Evolutionary conservation across 2,797 vertebrate species (phyloP), one percentile per base, ranked within the genome.

Genomic region (Poeciliopsis paucimaculata): DNA sequence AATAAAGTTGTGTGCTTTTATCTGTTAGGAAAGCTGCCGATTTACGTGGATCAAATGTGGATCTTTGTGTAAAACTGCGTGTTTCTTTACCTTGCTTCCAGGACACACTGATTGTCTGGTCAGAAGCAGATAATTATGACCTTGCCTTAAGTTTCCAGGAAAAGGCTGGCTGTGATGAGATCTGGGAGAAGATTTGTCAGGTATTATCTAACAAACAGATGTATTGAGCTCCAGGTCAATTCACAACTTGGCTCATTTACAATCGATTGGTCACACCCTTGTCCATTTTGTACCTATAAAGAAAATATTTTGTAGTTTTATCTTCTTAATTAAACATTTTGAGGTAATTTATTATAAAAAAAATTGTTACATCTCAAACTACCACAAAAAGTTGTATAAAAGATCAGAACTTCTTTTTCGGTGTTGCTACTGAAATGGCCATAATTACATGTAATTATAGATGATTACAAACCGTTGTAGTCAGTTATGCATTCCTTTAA

Each of bases 101-200:
- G 98, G 98, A 99, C 93, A 99, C 98, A 5, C 94, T 99, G 91
- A 99, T 99, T 93, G 98, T 99, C 90, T 99, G 98, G 98, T 99
- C 98, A 72, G 98, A 99, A 96, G 98, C 98, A 80, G 98, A 99
- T 90, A 99, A 99, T 93, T 99, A 98, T 94, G 98, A 99, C 90
- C 95, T 99, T 94, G 98, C 98, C 81, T 94, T 99, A 85, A 99
- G 98, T 94, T 99, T 99, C 93, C 98, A 99, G 94, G 98, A 99
- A 92, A 99, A 99, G 91, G 98, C 97, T 82, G 98, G 98, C 83
- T 99, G 98, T 85, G 98, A 99, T 97, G 98, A 99, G 91, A 99
- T 99, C 89, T 99, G 98, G 98, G 98, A 99, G 91, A 99, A 98
- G 95, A 99, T 99, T 89, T 99, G 98, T 92, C 97, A 99, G 97